Conservation (phyloP, 2,797 vertebrate species). For the Tokudaia tokunoshimensis region DNA sequence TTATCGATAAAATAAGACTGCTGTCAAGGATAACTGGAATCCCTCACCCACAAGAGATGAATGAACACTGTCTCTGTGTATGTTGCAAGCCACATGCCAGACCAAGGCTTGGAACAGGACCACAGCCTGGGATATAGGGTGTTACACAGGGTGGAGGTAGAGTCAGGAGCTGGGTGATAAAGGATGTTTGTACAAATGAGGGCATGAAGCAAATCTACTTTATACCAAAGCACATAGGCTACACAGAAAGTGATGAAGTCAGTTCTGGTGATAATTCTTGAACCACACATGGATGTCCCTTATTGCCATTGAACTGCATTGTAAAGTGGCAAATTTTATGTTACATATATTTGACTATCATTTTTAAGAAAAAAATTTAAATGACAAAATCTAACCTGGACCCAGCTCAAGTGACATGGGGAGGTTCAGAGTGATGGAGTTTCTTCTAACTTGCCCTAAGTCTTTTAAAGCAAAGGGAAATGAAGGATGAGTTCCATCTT, state of each 20-base stretch:
- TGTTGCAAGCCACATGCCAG: not conserved
- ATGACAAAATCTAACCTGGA: not conserved
- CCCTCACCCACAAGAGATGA: not conserved
- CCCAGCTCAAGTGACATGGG: not conserved
- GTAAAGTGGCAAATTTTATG: not conserved
- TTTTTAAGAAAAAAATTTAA: not conserved
- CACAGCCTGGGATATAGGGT: rapidly evolving
- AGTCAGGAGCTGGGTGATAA: not conserved
- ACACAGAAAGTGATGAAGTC: not conserved
- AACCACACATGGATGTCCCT: not conserved
- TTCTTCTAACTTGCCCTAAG: rapidly evolving
- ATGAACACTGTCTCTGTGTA: not conserved
- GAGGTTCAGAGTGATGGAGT: not conserved
- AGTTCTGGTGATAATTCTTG: not conserved
- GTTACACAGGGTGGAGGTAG: not conserved
- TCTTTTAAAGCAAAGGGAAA: not conserved
- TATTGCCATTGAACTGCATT: not conserved
- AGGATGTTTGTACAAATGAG: not conserved
- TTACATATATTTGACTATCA: not conserved
- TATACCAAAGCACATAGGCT: not conserved
- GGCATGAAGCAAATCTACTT: not conserved
- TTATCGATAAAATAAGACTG: not conserved
- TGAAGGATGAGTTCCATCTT: not conserved
- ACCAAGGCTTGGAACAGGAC: too few relatives aligned
- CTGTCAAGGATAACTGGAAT: not conserved